Conservation (phyloP, 2,888 invertebrate genomes). For the Tridacna crocea region DNA sequence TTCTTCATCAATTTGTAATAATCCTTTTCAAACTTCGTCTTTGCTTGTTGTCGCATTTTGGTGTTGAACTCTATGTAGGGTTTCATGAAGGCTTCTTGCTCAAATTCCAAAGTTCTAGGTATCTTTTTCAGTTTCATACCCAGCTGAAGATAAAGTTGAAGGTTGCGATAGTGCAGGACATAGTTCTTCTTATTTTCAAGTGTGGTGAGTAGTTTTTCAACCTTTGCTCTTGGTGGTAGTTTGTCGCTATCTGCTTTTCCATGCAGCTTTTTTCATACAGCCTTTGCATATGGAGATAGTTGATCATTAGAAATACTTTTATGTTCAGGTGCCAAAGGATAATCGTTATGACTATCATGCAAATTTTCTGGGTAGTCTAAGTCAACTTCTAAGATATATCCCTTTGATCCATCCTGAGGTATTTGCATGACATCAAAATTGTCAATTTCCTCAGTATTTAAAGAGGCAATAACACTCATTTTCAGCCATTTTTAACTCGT, state of each 20-base stretch:
- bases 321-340: slow-evolving; percentile 74
- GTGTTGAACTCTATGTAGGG: neutral
- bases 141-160: neutral
- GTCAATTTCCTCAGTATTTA: slow-evolving; percentile 47
- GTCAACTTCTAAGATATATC: slow-evolving; percentile 84
- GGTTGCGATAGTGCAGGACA: neutral
- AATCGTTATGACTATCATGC: slow-evolving; percentile 80
- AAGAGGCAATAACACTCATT: too few relatives aligned
- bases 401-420: slow-evolving; percentile 34
- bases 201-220: neutral
- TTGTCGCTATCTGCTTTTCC: neutral
- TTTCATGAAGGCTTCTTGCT: neutral
- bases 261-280: neutral
- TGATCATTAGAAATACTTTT: too few relatives aligned
- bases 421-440: slow-evolving; percentile 33
- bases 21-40: neutral
- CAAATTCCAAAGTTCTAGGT: neutral
- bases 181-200: neutral
- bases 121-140: neutral
- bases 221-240: neutral
- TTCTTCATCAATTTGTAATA: neutral
- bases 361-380: slow-evolving; percentile 82
- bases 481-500: too few relatives aligned
- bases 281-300: neutral
- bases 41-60: neutral